Evolutionary conservation across 2,113 vertebrate genomes (phyloP), one percentile per base, ranked within the genome.

Genomic region (Pelodiscus sinensis): DNA sequence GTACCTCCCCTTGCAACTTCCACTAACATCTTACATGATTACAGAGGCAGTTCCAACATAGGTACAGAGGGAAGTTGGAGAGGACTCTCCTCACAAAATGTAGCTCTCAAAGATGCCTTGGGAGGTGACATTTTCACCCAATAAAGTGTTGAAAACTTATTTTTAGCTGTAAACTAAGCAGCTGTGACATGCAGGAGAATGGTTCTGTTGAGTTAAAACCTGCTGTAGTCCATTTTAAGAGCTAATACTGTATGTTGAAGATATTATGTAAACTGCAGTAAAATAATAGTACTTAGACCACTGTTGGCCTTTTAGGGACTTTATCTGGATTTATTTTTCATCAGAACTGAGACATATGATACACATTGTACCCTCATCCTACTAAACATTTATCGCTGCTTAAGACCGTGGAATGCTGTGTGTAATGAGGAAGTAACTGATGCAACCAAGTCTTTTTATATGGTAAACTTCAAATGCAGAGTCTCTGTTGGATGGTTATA

Each of bases 401-500:
- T 13, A 51, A 86, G 55, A 5, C 18, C 55, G 9, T 16, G 80
- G 65, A 80, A 82, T 54, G 6, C 50, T 12, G 11, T n/a, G 81
- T 50, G 18, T 88, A 91, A 52, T 18, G 25, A 92, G 84, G 78
- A 84, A 86, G 13, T 2, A 79, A 31, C 52, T 50, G 79, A 27
- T 1, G 1, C 1, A 82, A 79, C 52, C 79, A 93, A 90, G 58
- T 77, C 50, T 35, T 95, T 84, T 83, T 50, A 60, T 88, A 51
- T 68, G 52, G 22, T 21, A 55, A 71, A 82, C 77, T 87, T 94
- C 35, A 79, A 92, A 88, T 50, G 44, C 8, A 81, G 22, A 1
- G 78, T 80, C 56, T 82, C 24, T 96, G 57, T 65, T 93, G 52
- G 57, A 83, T 84, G 50, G 82, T 91, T 95, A 90, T 35, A 71